A percentile compares a stretch with the other conserved stretches of the same genome.
phyloP scores from a whole-genome alignment of 2,888 invertebrate species.

The Lasioglossum leucozonium region DNA sequence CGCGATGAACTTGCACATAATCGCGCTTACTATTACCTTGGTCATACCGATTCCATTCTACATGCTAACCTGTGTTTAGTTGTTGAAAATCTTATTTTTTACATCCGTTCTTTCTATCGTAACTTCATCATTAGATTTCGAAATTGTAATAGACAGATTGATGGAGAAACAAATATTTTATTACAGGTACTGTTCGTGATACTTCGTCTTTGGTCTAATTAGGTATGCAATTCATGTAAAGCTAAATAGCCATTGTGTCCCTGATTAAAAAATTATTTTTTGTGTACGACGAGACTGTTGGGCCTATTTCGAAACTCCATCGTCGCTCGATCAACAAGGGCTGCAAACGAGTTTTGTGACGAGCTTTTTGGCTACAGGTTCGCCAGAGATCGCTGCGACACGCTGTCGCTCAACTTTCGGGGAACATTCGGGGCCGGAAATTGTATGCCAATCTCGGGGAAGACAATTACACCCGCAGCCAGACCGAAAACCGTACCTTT shows the following conservation, averaged over 20 bases:
- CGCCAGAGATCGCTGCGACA: conserved; percentile 19
- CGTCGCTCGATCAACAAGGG: not conserved
- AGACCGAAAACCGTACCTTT: conserved; percentile 72
- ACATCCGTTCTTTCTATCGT: not conserved
- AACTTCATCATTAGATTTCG: not conserved
- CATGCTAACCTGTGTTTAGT: not conserved
- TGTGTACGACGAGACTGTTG: not conserved
- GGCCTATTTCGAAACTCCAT: not conserved
- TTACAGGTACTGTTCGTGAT: not conserved
- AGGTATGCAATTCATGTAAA: not conserved
- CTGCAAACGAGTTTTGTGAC: not conserved
- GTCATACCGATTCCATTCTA: not conserved
- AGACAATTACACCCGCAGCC: conserved; percentile 71
- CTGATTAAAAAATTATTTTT: not conserved
- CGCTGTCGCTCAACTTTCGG: conserved; percentile 21
- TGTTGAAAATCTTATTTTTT: not conserved
- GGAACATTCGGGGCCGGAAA: conserved; percentile 68
- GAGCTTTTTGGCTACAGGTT: not conserved
- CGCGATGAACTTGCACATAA: not conserved
- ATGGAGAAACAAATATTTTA: not conserved
- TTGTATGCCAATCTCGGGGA: conserved; percentile 72
- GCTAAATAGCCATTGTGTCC: not conserved
- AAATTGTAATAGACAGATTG: too few species aligned
- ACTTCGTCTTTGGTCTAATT: not conserved
- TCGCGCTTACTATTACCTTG: not conserved